These are phyloP conservation scores for Lepidochrysops patricia DNA, from an alignment of 2,888 invertebrate species.

Conservation along the genomic window DNA sequence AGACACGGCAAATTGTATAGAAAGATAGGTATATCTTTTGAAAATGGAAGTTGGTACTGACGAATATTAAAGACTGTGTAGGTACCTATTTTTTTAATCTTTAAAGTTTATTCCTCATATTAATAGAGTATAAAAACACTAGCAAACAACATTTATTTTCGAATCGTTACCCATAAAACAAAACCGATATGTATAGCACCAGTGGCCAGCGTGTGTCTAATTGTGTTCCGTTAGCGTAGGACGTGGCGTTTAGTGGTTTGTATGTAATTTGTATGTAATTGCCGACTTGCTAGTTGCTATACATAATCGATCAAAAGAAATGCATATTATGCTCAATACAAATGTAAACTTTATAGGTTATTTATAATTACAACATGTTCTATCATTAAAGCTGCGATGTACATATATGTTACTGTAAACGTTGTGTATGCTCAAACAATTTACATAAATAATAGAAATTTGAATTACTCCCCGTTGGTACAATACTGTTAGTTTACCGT, in stretches of 20 bases:
- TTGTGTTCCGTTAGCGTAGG: constrained; percentile 24
- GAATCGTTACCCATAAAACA: constrained; percentile 34
- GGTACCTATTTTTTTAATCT: too few species aligned
- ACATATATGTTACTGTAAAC: neutral
- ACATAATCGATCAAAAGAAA: neutral
- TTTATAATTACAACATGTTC: neutral
- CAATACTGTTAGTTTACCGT: neutral
- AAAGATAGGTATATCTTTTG: too few species aligned
- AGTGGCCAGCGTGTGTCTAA: constrained; percentile 28
- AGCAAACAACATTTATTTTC: neutral
- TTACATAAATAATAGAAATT: neutral
- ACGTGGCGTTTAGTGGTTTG: constrained; percentile 11
- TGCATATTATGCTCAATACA: neutral
- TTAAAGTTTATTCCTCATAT: too few species aligned
- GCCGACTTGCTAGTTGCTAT: neutral
- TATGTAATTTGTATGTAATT: neutral
- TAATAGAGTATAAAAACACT: neutral
- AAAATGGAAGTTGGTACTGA: too few species aligned
- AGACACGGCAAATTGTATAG: too few species aligned
- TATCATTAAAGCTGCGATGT: neutral
- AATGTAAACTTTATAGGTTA: neutral
- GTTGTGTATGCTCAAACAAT: neutral
- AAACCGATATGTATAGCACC: constrained; percentile 31
- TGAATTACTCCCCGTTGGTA: neutral
- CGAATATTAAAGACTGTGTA: too few species aligned